Base-by-base conservation (phyloP, 2,888 invertebrate species). In the Rhagonycha fulva region DNA sequence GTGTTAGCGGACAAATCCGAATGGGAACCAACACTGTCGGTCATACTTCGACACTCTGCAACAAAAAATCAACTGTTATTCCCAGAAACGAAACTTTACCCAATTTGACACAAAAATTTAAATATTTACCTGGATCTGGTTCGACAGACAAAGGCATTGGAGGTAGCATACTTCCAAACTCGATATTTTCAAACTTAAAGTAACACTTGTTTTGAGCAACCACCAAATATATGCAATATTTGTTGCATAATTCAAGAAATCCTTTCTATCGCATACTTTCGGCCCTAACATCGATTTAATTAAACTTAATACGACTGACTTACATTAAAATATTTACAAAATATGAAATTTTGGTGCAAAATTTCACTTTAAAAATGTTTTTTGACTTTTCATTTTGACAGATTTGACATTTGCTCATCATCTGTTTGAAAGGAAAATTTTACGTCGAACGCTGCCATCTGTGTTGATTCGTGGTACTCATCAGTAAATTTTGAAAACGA, bases 21-120 rank as follows among this genome's bases (percentile, higher is more conserved):
- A 82, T 91, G 90, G 28, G 92, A 91, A 63, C 92, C 91, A 74
- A 91, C 86, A 83, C 91, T 91, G 82, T 92, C 92, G 47, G 91
- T 91, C 80, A 88, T 86, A 82, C 89, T 89, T 71, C 87, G 87
- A 84, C 86, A 86, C 84, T 87, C 87, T 86, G 80, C 70, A 75
- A 76, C 75, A 78, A 76, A 60, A 82, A 78, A 76, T 67, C 62
- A 30, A 70, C 68, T 70, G 62, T 68, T 30, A 62, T 73, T 69
- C 7, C 60, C 66, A 72, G 68, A 72, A 62, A 69, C 61, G 28
- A 61, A 32, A 19, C 19, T 12, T 11, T 10, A 19, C 61, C 62
- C 28, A 28, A 70, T 47, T 69, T 62, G 9, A 28, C 23, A 28
- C 19, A 12, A 60, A 47, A 63, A 67, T 14, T 4, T 11, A 23